Base-by-base conservation (phyloP, 2,113 vertebrate species). In the Malurus cyaneus region DNA sequence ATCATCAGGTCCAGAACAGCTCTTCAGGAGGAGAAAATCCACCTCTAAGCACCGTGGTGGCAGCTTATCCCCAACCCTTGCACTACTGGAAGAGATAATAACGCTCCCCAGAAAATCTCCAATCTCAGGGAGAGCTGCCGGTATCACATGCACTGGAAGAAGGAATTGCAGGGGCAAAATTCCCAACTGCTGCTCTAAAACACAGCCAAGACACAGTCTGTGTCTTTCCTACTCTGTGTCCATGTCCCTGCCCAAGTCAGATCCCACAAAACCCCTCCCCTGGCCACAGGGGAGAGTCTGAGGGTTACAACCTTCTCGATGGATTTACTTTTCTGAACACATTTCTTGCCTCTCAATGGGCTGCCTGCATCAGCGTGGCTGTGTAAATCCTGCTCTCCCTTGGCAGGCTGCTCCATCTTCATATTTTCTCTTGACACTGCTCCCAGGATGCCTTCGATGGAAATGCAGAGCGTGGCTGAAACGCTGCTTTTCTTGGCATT, bases 11-110 rank as follows among this genome's bases (percentile, higher is more conserved):
- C 52, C 82, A 65, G 86, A 81, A 39, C 47, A 83, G 79, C 78
- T 76, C 70, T 69, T 82, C 46, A 77, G 87, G 87, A 80, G 74
- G 66, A 92, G 84, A 73, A 94, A 95, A 83, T 73, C 91, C 81
- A 67, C 64, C 21, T 53, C 66, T 59, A 56, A 93, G 65, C 47
- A 54, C 81, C 34, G 9, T 1, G 4, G 50, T 62, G 77, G 65
- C 65, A 79, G 52, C 57, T 94, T 57, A 56, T 72, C 73, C 74
- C 62, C 90, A 76, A 21, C 17, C 57, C 82, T 44, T 36, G 70
- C 47, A 11, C 50, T 47, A 49, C 79, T 72, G 70, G 73, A 66
- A 89, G 44, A 17, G 44, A 39, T 62, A 20, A 57, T 12, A 69
- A 42, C 0, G 1, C 59, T 49, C 34, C 66, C 21, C 49, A 56